Conservation (phyloP, 2,888 invertebrate species). For the Crepidodera aurea region DNA sequence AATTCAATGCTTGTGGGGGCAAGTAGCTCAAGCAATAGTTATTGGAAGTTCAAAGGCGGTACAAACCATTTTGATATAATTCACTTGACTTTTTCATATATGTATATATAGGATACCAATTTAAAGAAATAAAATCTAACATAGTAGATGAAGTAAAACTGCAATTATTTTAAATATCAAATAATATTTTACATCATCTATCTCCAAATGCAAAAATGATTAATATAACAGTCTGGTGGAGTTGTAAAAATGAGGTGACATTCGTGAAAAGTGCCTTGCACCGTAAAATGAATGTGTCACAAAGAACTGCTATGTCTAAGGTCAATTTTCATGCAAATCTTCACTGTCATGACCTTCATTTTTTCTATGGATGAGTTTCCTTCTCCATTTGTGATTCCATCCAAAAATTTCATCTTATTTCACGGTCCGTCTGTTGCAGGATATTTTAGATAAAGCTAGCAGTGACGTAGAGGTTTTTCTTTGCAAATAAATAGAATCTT, state of each 20-base stretch:
- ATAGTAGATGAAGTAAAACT: too few species aligned
- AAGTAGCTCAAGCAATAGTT: too few species aligned
- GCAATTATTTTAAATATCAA: too few species aligned
- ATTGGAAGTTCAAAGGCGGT: too few species aligned
- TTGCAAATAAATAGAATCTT: too few species aligned
- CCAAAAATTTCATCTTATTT: constrained; percentile 53
- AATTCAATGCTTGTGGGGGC: too few species aligned
- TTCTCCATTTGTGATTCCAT: constrained; percentile 27
- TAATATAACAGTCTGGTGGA: constrained; percentile 27
- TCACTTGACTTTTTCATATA: too few species aligned
- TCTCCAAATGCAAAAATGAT: constrained; percentile 14
- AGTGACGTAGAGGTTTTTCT: background rate
- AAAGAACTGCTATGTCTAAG: constrained; percentile 43
- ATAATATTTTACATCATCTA: background rate
- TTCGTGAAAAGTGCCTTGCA: constrained; percentile 29
- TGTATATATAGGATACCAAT: too few species aligned
- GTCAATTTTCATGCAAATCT: constrained; percentile 58
- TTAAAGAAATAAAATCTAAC: too few species aligned
- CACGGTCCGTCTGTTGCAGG: constrained; percentile 54
- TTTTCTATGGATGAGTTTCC: constrained; percentile 48
- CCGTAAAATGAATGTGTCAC: constrained; percentile 35
- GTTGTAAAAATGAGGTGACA: constrained; percentile 32
- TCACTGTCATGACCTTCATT: constrained; percentile 54
- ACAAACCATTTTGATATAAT: too few species aligned
- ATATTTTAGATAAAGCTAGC: constrained; percentile 23